Percentiles rank a stretch among this genome's conserved stretches.
These are phyloP conservation scores for Parasteatoda tepidariorum DNA, from an alignment of 1,140 invertebrate species.

Conservation along the genomic window DNA sequence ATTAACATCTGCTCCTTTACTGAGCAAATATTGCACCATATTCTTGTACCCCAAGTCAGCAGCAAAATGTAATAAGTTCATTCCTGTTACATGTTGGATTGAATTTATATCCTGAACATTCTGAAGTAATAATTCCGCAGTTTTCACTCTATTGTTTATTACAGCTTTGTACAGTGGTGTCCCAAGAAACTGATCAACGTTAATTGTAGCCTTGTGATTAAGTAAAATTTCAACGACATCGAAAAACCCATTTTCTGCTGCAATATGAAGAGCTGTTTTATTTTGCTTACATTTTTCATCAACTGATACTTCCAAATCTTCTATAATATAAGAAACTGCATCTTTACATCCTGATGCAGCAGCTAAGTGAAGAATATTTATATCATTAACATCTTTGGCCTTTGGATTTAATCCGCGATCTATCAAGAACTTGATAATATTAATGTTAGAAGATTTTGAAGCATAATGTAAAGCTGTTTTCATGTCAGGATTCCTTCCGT, in stretches of 20 bases:
- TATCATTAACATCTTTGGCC: not conserved
- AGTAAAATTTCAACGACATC: conserved; percentile 28
- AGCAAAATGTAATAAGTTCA: not conserved
- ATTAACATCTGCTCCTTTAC: conserved; percentile 11
- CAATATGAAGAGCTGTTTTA: conserved; percentile 30
- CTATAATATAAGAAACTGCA: conserved; percentile 10
- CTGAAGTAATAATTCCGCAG: conserved; percentile 2
- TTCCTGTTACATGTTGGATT: not conserved
- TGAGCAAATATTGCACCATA: not conserved
- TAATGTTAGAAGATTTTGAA: conserved; percentile 14
- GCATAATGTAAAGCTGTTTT: conserved; percentile 29
- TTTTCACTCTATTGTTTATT: not conserved
- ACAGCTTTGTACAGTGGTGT: conserved; percentile 20
- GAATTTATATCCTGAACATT: not conserved
- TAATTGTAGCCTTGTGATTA: not conserved
- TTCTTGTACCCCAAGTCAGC: not conserved
- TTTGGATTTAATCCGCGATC: not conserved
- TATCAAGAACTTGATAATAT: conserved; percentile 5
- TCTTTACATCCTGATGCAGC: conserved; percentile 19
- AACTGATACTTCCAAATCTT: not conserved
- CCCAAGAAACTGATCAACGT: not conserved
- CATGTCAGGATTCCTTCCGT: not conserved
- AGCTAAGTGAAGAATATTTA: conserved; percentile 5
- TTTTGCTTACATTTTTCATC: not conserved
- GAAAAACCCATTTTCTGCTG: conserved; percentile 8